Percentiles rank a stretch among this genome's conserved stretches.
Conservation (phyloP, 2,888 invertebrate species). For the Andrena minutula region DNA sequence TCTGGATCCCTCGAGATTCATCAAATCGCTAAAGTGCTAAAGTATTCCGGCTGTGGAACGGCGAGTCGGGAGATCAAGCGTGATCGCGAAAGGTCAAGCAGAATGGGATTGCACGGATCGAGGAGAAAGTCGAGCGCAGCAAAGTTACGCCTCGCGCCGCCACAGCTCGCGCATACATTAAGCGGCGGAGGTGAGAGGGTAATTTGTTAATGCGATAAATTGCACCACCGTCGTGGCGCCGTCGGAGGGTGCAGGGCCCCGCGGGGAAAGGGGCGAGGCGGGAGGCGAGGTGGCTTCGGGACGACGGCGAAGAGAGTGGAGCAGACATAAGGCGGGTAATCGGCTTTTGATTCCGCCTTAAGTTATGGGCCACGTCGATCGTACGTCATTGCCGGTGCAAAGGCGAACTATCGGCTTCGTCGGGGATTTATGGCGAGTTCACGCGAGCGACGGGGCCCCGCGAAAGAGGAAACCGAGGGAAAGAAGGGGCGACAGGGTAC, state of each 20-base stretch:
- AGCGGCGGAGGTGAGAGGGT: constrained; percentile 67
- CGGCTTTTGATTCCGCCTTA: constrained; percentile 76
- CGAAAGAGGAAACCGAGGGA: constrained; percentile 41
- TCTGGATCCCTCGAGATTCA: neutral
- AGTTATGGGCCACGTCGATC: constrained; percentile 76
- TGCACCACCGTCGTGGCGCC: constrained; percentile 51
- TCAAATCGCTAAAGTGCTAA: neutral
- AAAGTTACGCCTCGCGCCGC: constrained; percentile 25
- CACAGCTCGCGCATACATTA: constrained; percentile 51
- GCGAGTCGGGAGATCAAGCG: constrained; percentile 36
- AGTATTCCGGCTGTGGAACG: neutral
- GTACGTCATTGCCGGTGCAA: constrained; percentile 72
- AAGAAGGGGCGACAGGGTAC: constrained; percentile 42
- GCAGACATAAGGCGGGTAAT: constrained; percentile 68
- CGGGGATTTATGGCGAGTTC: constrained; percentile 60
- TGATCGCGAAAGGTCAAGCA: constrained; percentile 50
- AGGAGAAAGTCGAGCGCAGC: constrained; percentile 56
- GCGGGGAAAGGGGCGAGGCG: constrained; percentile 10
- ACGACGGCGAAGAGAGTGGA: constrained; percentile 12
- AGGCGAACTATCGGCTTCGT: constrained; percentile 70
- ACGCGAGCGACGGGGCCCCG: constrained; percentile 42
- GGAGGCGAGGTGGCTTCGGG: neutral
- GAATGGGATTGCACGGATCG: constrained; percentile 24
- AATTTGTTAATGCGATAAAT: constrained; percentile 77
- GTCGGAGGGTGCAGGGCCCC: constrained; percentile 39